phyloP scores from a whole-genome alignment of 2,797 vertebrate genomes.

The Delichon dasypus region DNA sequence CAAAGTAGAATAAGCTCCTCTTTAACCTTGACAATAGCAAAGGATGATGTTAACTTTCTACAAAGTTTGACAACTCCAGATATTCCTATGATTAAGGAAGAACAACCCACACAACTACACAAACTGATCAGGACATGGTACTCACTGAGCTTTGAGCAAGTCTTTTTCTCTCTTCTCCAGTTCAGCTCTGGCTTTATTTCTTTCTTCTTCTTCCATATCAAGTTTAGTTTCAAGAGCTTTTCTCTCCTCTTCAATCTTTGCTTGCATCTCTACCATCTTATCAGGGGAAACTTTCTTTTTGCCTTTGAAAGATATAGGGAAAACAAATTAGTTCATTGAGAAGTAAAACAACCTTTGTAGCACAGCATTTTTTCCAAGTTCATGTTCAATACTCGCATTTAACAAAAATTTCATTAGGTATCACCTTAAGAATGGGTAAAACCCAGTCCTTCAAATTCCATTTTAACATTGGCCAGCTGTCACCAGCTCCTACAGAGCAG shows the following conservation, averaged over 20 bases:
- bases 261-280: conserved; percentile 99
- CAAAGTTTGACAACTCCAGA: not conserved
- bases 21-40: not conserved
- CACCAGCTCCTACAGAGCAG: not conserved
- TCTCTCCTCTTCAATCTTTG: conserved; percentile 96
- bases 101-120: not conserved
- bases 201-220: conserved; percentile 99
- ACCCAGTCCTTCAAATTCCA: not conserved
- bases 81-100: not conserved
- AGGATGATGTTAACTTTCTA: not conserved
- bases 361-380: not conserved
- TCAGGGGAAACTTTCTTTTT: conserved; percentile 97
- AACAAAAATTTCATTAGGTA: not conserved
- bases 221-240: conserved; percentile 96
- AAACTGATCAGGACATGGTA: not conserved
- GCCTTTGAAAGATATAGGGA: conserved; percentile 72
- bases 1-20: not conserved
- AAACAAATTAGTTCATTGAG: conserved; percentile 19
- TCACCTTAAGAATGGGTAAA: not conserved
- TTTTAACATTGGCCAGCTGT: not conserved
- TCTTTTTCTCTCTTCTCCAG: conserved; percentile 97
- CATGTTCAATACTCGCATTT: not conserved
- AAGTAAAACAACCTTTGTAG: not conserved
- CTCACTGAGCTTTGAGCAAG: conserved; percentile 97
- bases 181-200: conserved; percentile 96